phyloP scores from a whole-genome alignment of 2,888 invertebrate species.

The Sphaeridia pumilis region DNA sequence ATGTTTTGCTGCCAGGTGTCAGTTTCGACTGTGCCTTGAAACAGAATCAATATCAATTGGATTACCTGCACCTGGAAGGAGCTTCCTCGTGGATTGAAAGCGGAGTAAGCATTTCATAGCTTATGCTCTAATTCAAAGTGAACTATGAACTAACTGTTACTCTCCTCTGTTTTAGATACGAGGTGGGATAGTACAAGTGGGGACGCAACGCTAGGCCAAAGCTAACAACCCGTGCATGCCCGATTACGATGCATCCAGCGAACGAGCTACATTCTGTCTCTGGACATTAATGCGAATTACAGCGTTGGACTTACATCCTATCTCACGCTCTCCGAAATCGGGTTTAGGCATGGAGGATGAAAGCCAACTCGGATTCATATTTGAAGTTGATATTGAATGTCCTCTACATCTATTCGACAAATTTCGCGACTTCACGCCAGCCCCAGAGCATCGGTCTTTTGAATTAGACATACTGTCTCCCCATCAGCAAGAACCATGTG shows the following conservation, averaged over 20 bases:
- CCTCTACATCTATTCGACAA: neutral
- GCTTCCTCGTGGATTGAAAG: neutral
- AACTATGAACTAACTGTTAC: constrained; percentile 30
- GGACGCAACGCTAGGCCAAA: constrained; percentile 20
- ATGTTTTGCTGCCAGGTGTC: constrained; percentile 1
- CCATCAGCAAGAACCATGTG: constrained; percentile 8
- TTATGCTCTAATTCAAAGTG: constrained; percentile 21
- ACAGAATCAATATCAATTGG: neutral
- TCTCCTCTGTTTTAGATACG: constrained; percentile 16
- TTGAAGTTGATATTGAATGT: constrained; percentile 7
- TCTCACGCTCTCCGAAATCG: constrained; percentile 10
- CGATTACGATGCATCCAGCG: constrained; percentile 6
- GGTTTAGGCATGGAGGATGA: neutral
- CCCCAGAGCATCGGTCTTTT: neutral
- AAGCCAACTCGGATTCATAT: neutral
- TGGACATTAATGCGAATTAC: constrained; percentile 16
- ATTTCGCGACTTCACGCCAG: constrained; percentile 6
- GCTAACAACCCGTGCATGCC: constrained; percentile 24
- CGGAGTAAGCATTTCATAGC: constrained; percentile 24
- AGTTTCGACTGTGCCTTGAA: neutral
- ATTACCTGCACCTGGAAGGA: neutral
- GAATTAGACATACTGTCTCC: neutral
- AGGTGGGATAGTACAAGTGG: constrained; percentile 18
- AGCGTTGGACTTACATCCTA: neutral
- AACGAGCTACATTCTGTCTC: constrained; percentile 13